Base-by-base conservation (phyloP, 2,888 invertebrate species). In the Meganola albula region DNA sequence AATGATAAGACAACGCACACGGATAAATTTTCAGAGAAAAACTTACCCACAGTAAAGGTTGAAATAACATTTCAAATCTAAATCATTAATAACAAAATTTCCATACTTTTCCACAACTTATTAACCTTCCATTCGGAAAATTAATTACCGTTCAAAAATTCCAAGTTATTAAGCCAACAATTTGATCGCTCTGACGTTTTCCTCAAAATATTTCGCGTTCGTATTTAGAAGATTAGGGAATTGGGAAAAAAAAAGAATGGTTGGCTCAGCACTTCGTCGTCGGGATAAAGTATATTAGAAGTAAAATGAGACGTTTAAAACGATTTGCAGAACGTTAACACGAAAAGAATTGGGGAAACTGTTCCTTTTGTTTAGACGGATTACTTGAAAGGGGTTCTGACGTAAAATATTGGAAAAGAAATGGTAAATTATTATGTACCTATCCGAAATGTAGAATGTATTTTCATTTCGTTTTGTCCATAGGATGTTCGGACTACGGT, bases 171-270 rank as follows among this genome's bases (percentile, higher is more conserved):
- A 37, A 33, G 45, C 33, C 44, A 47, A 37, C 39, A 44, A 49
- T 57, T 56, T 56, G 53, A 56, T 61, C 47, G 58, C 58, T 65
- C 65, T 65, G 65, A 61, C 59, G 57, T 57, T 37, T 3, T n/a
- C 20, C 7, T 20, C 37, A 24, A 38, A 52, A 50, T 44, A 39
- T 37, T 49, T 34, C 33, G 46, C 29, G 30, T 34, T 23, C 25
- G 21, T 53, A 48, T 48, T 57, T 49, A 47, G 23, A 21, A 31
- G 53, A 55, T 55, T 53, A 51, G 27, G 24, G 39, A 46, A 44
- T 52, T 55, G 31, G 38, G 44, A 35, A 23, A 34, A 16, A 10
- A 40, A 43, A 51, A 51, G 39, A 31, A 21, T 39, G 32, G 44
- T 44, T 48, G 28, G 38, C 38, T 38, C 35, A 27, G 30, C 34